Base-by-base conservation (phyloP, 2,797 vertebrate genomes). In the Scleropages formosus region DNA sequence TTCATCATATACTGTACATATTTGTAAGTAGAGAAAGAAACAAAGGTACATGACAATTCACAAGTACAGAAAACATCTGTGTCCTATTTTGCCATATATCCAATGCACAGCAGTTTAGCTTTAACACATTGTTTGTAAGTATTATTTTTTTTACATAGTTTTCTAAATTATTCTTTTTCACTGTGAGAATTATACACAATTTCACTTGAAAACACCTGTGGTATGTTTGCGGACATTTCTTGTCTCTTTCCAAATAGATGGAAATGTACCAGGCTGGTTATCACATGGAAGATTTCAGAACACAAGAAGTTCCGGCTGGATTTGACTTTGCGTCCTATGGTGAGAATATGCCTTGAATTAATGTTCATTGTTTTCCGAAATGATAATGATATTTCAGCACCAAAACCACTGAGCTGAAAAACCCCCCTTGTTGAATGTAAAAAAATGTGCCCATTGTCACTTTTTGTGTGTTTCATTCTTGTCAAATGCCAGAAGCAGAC, bases 261-360 rank as follows among this genome's bases (percentile, higher is more conserved):
- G 91, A 93, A 76, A 82, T 91, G 77, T 93, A 88, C 70, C 91
- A 90, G 79, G 82, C 87, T 80, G 91, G 88, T 72, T 93, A 84
- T 87, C 91, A 89, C 84, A 84, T 83, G 0, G 92, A 93, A 44
- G 90, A 93, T 81, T 92, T 92, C 87, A 90, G 87, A 80, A 90
- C 91, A 7, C 92, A 93, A 80, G 92, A 93, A 81, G 92, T 93
- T 58, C 92, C 92, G 3, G 90, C 83, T 12, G 90, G 90, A 51
- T 91, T 93, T 51, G 92, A 93, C 84, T 92, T 92, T 80, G 83
- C 86, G 31, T 89, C 90, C 64, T 91, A 91, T 83, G 92, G 92
- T 93, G 88, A 92, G 82, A 82, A 61, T 15, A 61, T 22, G 10
- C 26, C 46, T 61, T 59, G 61, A 13, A n/a, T 11, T 60, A 18